phyloP scores from a whole-genome alignment of 2,797 vertebrate genomes.

The Silurus aristotelis region DNA sequence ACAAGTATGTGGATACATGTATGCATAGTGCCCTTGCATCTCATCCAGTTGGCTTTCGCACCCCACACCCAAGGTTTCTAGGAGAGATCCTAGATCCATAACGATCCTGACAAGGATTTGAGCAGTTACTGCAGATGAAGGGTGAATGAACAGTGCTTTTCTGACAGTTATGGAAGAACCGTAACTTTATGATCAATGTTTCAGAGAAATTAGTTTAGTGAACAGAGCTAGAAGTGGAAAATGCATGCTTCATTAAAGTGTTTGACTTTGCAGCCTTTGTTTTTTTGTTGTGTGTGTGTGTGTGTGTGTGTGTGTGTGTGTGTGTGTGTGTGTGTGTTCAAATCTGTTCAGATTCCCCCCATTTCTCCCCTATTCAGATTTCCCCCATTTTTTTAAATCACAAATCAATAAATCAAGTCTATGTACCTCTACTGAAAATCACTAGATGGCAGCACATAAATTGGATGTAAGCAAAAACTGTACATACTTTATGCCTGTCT shows the following conservation, averaged over 20 bases:
- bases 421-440: background rate
- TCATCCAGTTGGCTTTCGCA: background rate
- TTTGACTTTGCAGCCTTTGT: background rate
- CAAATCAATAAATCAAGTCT: background rate
- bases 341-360: background rate
- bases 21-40: background rate
- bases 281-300: background rate
- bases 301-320: too few species aligned
- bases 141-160: background rate
- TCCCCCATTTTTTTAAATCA: background rate
- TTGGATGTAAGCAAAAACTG: background rate
- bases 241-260: background rate
- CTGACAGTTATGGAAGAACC: too few species aligned
- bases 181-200: background rate
- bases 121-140: background rate
- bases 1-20: background rate
- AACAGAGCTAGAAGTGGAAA: background rate
- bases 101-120: background rate
- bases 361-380: background rate
- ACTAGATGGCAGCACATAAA: slow-evolving; percentile 30
- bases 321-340: too few species aligned
- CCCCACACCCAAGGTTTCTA: too few species aligned
- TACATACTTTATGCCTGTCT: background rate
- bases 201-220: background rate
- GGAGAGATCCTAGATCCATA: background rate